Base-by-base conservation (phyloP, 2,113 vertebrate species). In the Microtus pennsylvanicus region DNA sequence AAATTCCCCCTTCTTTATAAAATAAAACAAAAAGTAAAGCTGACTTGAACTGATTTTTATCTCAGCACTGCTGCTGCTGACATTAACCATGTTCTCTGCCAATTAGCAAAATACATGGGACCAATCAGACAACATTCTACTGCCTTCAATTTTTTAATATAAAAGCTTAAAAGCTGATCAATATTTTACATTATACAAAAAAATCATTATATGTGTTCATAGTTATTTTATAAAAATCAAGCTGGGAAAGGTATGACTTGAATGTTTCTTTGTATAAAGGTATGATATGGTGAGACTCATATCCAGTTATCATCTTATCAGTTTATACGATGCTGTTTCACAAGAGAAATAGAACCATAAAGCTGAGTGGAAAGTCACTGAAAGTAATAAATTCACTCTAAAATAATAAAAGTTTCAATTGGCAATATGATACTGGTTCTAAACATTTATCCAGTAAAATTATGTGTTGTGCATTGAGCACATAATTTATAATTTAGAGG, bases 211-310 rank as follows among this genome's bases (percentile, higher is more conserved):
- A 26, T 67, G 1, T 24, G 17, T 63, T 6, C 90, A 80, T 7
- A 61, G 28, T 87, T 78, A 81, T 93, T 92, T 95, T 90, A 28
- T 77, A 26, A n/a, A 93, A 93, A 35, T 80, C 11, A 81, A 47
- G 26, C 9, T 93, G 19, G 42, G 4, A 28, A 47, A 91, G 42
- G 1, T 63, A 81, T 87, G 17, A 28, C 8, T 26, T 87, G 22
- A 89, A 61, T 82, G 13, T 90, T 78, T 95, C 4, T 47, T 1
- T 17, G 35, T 55, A 70, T 80, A 90, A 24, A 50, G 5, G 45
- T 63, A 33, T 67, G 78, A 5, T 30, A 5, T 47, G 10, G 5
- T n/a, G 8, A 92, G 0, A 1, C 2, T 10, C 35, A 58, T 7
- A n/a, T 21, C 35, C 7, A 45, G 12, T 22, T 63, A 55, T 75